These are phyloP conservation scores for Lasioglossum malachurum DNA, from an alignment of 2,888 invertebrate species.

Conservation along the genomic window DNA sequence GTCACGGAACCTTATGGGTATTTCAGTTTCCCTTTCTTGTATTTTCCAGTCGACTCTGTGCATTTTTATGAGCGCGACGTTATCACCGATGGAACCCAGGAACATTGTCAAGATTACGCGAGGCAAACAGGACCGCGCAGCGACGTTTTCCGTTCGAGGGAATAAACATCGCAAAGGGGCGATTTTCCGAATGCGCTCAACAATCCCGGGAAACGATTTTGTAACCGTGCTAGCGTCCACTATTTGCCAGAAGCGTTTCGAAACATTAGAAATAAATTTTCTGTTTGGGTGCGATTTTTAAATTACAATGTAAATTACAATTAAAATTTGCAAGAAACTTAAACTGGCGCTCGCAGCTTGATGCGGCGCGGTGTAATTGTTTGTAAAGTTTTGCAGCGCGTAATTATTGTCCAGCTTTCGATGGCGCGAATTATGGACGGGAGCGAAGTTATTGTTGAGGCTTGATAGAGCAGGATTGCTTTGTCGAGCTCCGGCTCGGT, in stretches of 20 bases:
- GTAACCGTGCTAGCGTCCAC: not conserved
- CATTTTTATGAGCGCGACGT: constrained; percentile 25
- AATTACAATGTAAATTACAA: not conserved
- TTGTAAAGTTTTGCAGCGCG: not conserved
- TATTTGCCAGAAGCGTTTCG: not conserved
- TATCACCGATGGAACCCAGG: constrained; percentile 3
- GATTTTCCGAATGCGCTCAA: not conserved
- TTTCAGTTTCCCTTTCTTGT: not conserved
- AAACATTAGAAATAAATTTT: too few species aligned
- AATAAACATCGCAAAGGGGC: not conserved
- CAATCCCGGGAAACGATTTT: not conserved
- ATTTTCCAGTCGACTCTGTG: constrained; percentile 2
- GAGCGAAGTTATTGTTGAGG: not conserved
- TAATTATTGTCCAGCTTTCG: not conserved
- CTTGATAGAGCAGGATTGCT: not conserved
- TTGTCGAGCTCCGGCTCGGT: not conserved
- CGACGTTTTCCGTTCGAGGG: not conserved
- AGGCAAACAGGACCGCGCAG: not conserved
- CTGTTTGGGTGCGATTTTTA: too few species aligned
- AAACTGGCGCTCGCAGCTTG: not conserved
- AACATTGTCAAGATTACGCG: constrained; percentile 9
- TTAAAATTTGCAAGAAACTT: not conserved
- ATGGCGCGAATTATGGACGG: not conserved
- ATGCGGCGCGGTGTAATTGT: not conserved
- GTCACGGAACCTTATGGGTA: not conserved